Conservation (phyloP, 2,113 vertebrate species). For the Nycticryphes semicollaris region DNA sequence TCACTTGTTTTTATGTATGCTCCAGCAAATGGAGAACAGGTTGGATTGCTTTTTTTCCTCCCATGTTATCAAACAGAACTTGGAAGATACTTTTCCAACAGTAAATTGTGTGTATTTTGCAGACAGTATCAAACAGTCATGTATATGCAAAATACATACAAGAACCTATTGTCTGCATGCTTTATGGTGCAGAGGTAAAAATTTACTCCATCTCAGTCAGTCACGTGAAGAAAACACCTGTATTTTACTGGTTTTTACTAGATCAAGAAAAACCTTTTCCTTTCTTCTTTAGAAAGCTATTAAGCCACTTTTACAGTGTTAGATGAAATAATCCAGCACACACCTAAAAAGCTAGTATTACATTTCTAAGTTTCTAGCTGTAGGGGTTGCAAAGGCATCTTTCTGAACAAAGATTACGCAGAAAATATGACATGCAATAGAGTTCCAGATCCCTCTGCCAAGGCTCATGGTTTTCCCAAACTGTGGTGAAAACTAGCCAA, state of each 20-base stretch:
- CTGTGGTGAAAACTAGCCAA: not conserved
- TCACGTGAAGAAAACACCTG: not conserved
- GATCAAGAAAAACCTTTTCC: not conserved
- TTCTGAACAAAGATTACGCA: not conserved
- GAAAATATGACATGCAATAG: not conserved
- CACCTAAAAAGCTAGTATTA: not conserved
- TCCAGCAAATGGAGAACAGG: not conserved
- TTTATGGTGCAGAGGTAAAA: not conserved
- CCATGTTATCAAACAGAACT: not conserved
- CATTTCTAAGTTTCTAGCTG: not conserved
- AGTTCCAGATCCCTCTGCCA: not conserved
- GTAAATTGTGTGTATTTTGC: not conserved
- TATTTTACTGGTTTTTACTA: no score
- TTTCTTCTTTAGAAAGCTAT: not conserved
- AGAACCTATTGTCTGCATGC: not conserved
- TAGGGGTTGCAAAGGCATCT: not conserved
- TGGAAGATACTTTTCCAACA: not conserved
- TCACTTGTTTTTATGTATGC: not conserved
- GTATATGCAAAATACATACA: not conserved
- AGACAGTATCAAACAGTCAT: not conserved
- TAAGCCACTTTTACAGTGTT: not conserved
- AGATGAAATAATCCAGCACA: not conserved
- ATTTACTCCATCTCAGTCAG: not conserved
- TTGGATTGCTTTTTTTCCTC: accelerated
- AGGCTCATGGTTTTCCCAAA: not conserved